A percentile compares a stretch with the other conserved stretches of the same genome.
Evolutionary conservation across 2,797 vertebrate genomes (phyloP).

Genomic region (Acrossocheilus fasciatus): DNA sequence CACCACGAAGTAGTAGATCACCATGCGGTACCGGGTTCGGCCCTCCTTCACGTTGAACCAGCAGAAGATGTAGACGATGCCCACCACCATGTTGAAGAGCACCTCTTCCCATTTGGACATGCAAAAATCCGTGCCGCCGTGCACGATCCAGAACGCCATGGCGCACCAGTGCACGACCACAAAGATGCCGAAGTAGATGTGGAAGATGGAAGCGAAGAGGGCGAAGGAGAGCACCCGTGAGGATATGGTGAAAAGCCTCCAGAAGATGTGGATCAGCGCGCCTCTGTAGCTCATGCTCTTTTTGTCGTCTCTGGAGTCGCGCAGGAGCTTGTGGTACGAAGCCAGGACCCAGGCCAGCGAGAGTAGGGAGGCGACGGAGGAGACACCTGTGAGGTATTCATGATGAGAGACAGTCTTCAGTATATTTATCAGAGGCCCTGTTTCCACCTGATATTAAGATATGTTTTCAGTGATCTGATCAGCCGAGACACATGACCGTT

Average conservation of each 20-base stretch:
- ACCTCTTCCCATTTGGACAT: constrained; percentile 99
- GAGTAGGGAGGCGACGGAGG: constrained; percentile 94
- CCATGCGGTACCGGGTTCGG: constrained; percentile 94
- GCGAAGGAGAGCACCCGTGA: constrained; percentile 97
- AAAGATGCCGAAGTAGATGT: constrained; percentile 99
- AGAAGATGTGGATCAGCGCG: constrained; percentile 95
- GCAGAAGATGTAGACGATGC: constrained; percentile 99
- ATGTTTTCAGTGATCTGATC: too few species aligned
- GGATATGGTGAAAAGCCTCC: constrained; percentile 99
- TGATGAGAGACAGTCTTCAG: constrained; percentile 19
- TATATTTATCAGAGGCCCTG: neutral
- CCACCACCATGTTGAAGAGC: constrained; percentile 99
- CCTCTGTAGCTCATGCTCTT: constrained; percentile 99
- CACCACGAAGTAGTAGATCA: constrained; percentile 96
- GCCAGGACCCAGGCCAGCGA: constrained; percentile 99
- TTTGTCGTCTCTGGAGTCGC: constrained; percentile 98
- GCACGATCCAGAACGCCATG: constrained; percentile 99
- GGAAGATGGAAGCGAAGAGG: constrained; percentile 99
- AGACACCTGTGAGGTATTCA: constrained; percentile 84
- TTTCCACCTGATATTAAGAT: neutral
- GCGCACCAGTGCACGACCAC: constrained; percentile 98
- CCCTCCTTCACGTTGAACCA: constrained; percentile 99
- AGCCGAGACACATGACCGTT: neutral
- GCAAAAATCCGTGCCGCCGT: constrained; percentile 98
- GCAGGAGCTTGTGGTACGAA: constrained; percentile 98